A percentile compares a stretch with the other conserved stretches of the same genome.
These are phyloP conservation scores for Psilopogon haemacephalus DNA, from an alignment of 2,113 vertebrate genomes.

Conservation along the genomic window DNA sequence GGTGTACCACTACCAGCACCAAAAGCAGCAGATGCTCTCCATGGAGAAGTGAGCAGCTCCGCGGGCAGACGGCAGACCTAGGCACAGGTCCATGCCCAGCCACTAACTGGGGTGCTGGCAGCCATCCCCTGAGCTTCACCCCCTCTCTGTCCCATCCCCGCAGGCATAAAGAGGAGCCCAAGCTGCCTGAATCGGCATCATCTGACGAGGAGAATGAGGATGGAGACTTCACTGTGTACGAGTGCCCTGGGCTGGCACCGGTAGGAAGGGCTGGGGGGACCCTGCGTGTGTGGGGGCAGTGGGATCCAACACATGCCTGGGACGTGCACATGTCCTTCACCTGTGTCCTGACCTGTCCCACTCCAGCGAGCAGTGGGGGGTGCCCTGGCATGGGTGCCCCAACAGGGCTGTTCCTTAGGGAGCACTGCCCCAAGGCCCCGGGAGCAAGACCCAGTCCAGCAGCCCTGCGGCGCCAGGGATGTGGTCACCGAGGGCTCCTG, in stretches of 20 bases:
- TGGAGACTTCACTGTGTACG: slow-evolving; percentile 94
- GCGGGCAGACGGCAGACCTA: neutral
- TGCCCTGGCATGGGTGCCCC: neutral
- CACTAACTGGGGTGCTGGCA: neutral
- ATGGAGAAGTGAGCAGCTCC: slow-evolving; percentile 83
- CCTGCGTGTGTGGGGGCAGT: rapidly evolving
- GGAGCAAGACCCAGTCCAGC: neutral
- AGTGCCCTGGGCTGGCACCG: slow-evolving; percentile 94
- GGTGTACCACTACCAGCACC: slow-evolving; percentile 97
- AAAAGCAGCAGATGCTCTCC: slow-evolving; percentile 95
- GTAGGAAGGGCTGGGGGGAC: slow-evolving; percentile 60
- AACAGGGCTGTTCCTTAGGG: neutral
- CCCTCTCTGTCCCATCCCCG: neutral
- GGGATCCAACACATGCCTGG: neutral
- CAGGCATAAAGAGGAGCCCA: slow-evolving; percentile 88
- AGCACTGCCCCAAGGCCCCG: rapidly evolving
- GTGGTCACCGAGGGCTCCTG: neutral
- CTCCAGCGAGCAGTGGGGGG: neutral
- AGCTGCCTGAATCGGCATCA: slow-evolving; percentile 80
- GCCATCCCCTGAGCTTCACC: neutral
- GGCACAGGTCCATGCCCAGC: neutral
- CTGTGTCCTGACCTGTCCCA: neutral
- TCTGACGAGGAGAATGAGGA: slow-evolving; percentile 94
- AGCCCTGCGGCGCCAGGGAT: neutral
- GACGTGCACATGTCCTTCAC: neutral